These are phyloP conservation scores for Acanthurus tractus DNA, from an alignment of 2,797 vertebrate genomes.

Conservation along the genomic window DNA sequence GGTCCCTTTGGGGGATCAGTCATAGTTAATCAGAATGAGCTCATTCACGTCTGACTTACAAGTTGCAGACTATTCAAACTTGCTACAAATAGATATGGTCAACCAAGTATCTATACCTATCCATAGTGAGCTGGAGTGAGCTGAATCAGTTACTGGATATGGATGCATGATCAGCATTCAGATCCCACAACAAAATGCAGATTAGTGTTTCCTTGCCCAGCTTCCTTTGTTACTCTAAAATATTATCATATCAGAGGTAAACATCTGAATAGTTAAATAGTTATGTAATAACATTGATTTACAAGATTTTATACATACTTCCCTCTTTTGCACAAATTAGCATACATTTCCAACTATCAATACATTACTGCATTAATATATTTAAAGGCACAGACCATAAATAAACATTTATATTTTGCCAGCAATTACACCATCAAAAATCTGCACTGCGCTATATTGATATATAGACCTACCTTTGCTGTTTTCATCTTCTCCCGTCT, in stretches of 20 bases:
- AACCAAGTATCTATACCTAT: constrained; percentile 49
- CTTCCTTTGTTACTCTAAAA: too few species aligned
- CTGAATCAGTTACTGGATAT: constrained; percentile 48
- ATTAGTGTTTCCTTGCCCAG: constrained; percentile 36
- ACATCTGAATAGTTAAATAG: too few species aligned
- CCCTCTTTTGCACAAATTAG: too few species aligned
- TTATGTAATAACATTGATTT: too few species aligned
- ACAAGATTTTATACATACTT: too few species aligned
- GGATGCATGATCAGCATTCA: constrained; percentile 37
- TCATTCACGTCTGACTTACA: constrained; percentile 41
- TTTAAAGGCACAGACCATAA: too few species aligned
- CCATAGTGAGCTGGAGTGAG: constrained; percentile 35
- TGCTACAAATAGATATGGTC: constrained; percentile 60
- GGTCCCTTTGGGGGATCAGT: constrained; percentile 36
- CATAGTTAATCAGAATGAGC: constrained; percentile 26
- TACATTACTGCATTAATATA: too few species aligned
- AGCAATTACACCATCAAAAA: background rate
- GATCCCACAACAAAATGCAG: constrained; percentile 52
- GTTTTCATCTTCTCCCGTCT: constrained; percentile 94
- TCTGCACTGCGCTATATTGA: too few species aligned
- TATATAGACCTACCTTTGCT: constrained; percentile 90
- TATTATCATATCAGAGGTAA: too few species aligned
- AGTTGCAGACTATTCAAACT: constrained; percentile 30
- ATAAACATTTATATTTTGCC: fast-evolving
- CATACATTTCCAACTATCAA: too few species aligned